Base-by-base conservation (phyloP, 2,113 vertebrate species). In the Leptosomus discolor region DNA sequence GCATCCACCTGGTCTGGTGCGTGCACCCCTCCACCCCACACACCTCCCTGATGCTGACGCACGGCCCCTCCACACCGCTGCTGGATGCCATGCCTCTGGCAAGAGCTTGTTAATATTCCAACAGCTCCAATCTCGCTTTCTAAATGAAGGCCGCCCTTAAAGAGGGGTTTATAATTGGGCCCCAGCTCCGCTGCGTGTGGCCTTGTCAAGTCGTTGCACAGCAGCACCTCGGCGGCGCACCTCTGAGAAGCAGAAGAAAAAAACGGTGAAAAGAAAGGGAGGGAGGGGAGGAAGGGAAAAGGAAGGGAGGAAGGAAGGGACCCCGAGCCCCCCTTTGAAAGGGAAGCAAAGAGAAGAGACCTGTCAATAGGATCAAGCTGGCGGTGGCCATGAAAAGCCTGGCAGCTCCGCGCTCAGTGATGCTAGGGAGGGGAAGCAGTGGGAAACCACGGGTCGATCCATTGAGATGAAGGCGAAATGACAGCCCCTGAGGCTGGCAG, bases 161-260 rank as follows among this genome's bases (percentile, higher is more conserved):
- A 96, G 63, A 93, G 73, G 37, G 74, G 58, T 34, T 92, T 65
- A 93, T 98, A 98, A 98, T 97, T 97, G 95, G 96, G 92, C 83
- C 78, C 77, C 3, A 1, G 70, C 86, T 94, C 96, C 63, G 0
- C 96, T 0, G 64, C 50, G 6, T 92, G 94, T 89, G 94, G 96
- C 94, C 95, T 96, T 67, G 96, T 97, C 92, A 95, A 94, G 87
- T 48, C 68, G 20, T 11, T 34, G 85, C 61, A 14, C 39, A 37
- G 51, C 34, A 22, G 76, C 82, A 70, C 83, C 85, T 93, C 8
- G 2, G 82, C 1, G 0, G 63, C 3, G 0, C 68, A 80, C 80
- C 88, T 93, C 15, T 12, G 79, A n/a, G 71, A 64, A 46, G 45
- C n/a, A 37, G 13, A 76, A 41, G 27, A 7, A 80, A 80, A 77